phyloP scores from a whole-genome alignment of 2,888 invertebrate genomes.

The Drosophila mulleri region DNA sequence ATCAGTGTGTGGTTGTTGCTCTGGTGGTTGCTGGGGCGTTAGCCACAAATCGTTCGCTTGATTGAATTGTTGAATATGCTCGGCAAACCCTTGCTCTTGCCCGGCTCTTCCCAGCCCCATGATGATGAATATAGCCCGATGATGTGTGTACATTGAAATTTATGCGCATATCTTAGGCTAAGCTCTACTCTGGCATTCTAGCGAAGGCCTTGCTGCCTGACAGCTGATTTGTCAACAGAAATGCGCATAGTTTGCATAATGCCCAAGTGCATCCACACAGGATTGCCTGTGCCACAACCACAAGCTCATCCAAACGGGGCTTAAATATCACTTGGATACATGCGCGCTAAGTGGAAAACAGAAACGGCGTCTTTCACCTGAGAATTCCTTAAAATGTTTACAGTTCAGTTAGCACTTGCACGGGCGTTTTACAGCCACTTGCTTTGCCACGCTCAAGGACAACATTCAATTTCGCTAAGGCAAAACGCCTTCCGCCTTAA shows the following conservation, averaged over 20 bases:
- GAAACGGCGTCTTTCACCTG: not conserved
- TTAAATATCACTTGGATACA: not conserved
- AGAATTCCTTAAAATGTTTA: not conserved
- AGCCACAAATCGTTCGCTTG: slow-evolving; percentile 70
- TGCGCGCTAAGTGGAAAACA: not conserved
- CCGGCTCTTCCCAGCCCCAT: slow-evolving; percentile 33
- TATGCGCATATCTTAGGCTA: slow-evolving; percentile 29
- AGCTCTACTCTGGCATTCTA: not conserved
- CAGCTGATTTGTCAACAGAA: slow-evolving; percentile 34
- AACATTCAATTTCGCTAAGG: slow-evolving; percentile 33
- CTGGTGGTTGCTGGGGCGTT: slow-evolving; percentile 36
- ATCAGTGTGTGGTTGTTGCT: slow-evolving; percentile 25
- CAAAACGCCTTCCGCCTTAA: slow-evolving; percentile 13
- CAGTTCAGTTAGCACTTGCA: slow-evolving; percentile 1
- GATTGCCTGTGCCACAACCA: not conserved
- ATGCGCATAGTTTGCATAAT: slow-evolving; percentile 53
- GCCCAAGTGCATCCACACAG: slow-evolving; percentile 3
- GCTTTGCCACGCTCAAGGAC: slow-evolving; percentile 5
- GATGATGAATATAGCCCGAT: slow-evolving; percentile 61
- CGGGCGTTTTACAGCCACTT: slow-evolving; percentile 1
- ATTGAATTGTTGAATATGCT: slow-evolving; percentile 67
- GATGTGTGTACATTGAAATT: slow-evolving; percentile 38
- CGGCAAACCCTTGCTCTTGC: slow-evolving; percentile 18
- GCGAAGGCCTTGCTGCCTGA: slow-evolving; percentile 1
- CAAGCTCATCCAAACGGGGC: slow-evolving; percentile 3